phyloP scores from a whole-genome alignment of 2,113 vertebrate species.

The Theristicus caerulescens region DNA sequence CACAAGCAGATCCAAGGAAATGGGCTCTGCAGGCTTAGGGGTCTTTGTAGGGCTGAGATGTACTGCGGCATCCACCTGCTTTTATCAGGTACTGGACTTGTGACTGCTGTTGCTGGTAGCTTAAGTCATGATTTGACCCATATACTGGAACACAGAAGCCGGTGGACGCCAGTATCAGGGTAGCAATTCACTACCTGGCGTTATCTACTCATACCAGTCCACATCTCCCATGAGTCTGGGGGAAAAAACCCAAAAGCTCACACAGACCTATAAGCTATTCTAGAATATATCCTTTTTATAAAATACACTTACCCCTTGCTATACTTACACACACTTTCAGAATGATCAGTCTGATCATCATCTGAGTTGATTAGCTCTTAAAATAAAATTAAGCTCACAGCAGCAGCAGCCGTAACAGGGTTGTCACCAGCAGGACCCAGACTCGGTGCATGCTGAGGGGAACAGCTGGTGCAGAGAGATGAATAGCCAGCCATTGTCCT shows the following conservation, averaged over 20 bases:
- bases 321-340: neutral
- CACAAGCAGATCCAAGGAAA: neutral
- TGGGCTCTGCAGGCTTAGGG: rapidly evolving
- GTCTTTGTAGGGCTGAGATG: neutral
- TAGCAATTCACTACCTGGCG: neutral
- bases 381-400: neutral
- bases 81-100: neutral
- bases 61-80: neutral
- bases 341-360: neutral
- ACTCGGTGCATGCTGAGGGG: neutral
- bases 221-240: neutral
- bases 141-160: neutral
- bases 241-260: neutral
- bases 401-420: neutral
- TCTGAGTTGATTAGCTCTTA: neutral
- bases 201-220: neutral
- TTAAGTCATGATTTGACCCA: neutral
- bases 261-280: neutral
- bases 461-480: conserved; percentile 47
- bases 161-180: rapidly evolving
- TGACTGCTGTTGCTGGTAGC: neutral
- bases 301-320: neutral
- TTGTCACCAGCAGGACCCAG: neutral
- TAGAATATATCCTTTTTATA: neutral
- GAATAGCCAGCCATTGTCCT: conserved; percentile 46